phyloP scores from a whole-genome alignment of 2,113 vertebrate species.

The Danionella cerebrum region DNA sequence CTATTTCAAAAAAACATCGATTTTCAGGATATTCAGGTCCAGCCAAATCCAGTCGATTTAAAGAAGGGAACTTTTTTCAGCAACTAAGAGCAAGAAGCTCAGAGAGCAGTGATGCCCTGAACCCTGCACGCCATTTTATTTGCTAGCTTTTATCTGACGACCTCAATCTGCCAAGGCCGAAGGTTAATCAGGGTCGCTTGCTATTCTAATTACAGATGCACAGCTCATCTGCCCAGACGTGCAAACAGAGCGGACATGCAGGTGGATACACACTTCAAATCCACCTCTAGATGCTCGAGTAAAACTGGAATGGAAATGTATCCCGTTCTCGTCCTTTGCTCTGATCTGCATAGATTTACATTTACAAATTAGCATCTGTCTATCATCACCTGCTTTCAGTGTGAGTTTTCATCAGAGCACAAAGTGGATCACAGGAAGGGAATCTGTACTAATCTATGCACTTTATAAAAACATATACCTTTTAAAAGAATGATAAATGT shows the following conservation, averaged over 20 bases:
- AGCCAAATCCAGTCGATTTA: not conserved
- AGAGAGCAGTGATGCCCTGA: not conserved
- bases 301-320: constrained; percentile 7
- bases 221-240: constrained; percentile 2
- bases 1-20: constrained; percentile 12
- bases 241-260: constrained; percentile 3
- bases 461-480: too few relatives aligned
- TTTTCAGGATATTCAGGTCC: not conserved
- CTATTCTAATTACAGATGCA: constrained; percentile 44
- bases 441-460: not conserved
- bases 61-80: constrained; percentile 8
- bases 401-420: not conserved
- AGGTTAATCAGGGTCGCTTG: constrained; percentile 46
- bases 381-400: not conserved
- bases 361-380: constrained; percentile 10
- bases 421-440: not conserved
- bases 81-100: not conserved
- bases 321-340: not conserved
- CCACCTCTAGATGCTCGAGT: not conserved
- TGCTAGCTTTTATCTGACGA: constrained; percentile 33
- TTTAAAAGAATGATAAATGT: too few relatives aligned
- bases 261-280: constrained; percentile 3
- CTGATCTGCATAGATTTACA: constrained; percentile 14
- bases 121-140: constrained; percentile 3
- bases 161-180: constrained; percentile 35